phyloP scores from a whole-genome alignment of 2,797 vertebrate genomes.

The Phrynocephalus forsythii region DNA sequence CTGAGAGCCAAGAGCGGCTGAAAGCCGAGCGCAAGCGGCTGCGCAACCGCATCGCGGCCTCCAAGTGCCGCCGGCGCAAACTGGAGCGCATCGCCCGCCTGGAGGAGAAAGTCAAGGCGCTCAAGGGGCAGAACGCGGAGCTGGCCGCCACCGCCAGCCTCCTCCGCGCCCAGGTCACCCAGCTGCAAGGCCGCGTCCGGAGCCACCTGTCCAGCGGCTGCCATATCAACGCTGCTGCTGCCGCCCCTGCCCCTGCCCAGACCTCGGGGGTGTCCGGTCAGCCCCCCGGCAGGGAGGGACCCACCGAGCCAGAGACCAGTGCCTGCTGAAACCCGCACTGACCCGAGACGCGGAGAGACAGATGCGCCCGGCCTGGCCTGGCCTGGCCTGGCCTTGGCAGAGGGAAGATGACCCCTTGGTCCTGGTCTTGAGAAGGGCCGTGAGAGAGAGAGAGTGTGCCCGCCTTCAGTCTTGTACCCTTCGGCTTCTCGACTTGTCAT shows the following conservation, averaged over 20 bases:
- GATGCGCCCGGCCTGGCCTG: neutral
- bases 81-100: conserved; percentile 89
- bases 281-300: conserved; percentile 12
- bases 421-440: neutral
- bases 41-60: conserved; percentile 89
- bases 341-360: neutral
- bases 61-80: conserved; percentile 90
- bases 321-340: conserved; percentile 49
- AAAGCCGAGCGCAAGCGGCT: conserved; percentile 90
- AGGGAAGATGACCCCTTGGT: neutral
- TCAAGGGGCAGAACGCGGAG: conserved; percentile 89
- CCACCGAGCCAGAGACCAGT: conserved; percentile 30
- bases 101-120: conserved; percentile 90
- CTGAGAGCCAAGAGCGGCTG: conserved; percentile 88
- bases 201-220: conserved; percentile 89
- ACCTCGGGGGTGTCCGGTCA: conserved; percentile 57
- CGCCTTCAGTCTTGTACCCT: neutral
- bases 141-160: conserved; percentile 87
- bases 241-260: conserved; percentile 53
- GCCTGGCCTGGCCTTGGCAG: neutral
- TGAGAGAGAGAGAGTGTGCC: neutral
- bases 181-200: conserved; percentile 90
- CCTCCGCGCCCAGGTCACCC: conserved; percentile 86
- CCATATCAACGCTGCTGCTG: conserved; percentile 79
- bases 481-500: too few relatives aligned